Evolutionary conservation across 1,140 invertebrate species (phyloP), one percentile per base, ranked within the genome.

Genomic region (Pseudomyrmex concolor): DNA sequence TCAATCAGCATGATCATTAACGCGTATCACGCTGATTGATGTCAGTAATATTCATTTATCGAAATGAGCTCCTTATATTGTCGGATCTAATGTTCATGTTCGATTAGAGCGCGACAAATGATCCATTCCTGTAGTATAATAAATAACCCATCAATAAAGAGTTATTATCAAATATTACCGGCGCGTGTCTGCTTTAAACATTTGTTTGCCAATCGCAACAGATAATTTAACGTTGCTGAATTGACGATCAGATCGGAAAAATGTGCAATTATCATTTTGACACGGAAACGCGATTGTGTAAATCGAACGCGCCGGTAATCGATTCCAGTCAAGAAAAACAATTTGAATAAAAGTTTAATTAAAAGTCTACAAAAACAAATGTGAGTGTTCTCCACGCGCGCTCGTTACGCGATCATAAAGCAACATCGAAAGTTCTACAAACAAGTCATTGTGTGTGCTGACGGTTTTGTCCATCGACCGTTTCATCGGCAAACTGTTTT

Each of bases 341-440:
- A 25, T 8, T 57, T 70, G 19, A 25, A 70, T 78, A 15, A 68
- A 68, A 22, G 9, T 48, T 78, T 68, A 78, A 68, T 78, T 57
- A 78, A 78, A 78, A 78, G 66, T 59, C 43, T 54, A 19, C n/a
- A 22, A 15, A 12, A 15, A 12, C 12, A n/a, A 7, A 1, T 66
- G 17, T n/a, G 45, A 78, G 13, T 25, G 43, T 1, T 70, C 15
- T 17, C 34, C 34, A 5, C 19, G 0, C 19, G 43, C 22, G 43
- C 15, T 50, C n/a, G 43, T 48, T 57, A 48, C 2, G 5, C 34
- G 62, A 17, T 78, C 19, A 68, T 57, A 2, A 10, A 25, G 19
- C 15, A 12, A 59, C 55, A 22, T 70, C 45, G 43, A 34, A 77
- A 77, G 34, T 22, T 8, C 4, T n/a, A 34, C 34, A 34, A 34